Evolutionary conservation across 2,113 vertebrate genomes (phyloP).

Genomic region (pig (Sus scrofa)): T2T-Sscrofa CM000822.6:74899501-74900000

Average conservation of each 20-base stretch:
- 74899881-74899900: constrained; percentile 1
- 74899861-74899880: constrained; percentile 7
- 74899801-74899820: not conserved
- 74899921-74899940: not conserved
- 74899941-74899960: not conserved
- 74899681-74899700: too few relatives aligned
- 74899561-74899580: too few relatives aligned
- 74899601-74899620: too few relatives aligned
- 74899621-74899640: too few relatives aligned
- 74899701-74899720: too few relatives aligned
- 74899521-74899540: too few relatives aligned
- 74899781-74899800: not conserved
- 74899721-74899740: too few relatives aligned
- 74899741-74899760: not conserved
- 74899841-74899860: not conserved
- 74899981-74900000: not conserved
- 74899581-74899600: too few relatives aligned
- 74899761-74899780: not conserved
- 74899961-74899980: not conserved
- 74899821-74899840: not conserved
- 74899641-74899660: too few relatives aligned
- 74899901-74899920: not conserved
- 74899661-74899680: too few relatives aligned
- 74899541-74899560: too few relatives aligned
- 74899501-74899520: too few relatives aligned